Conservation (phyloP, 2,888 invertebrate genomes). For the Pyralis farinalis region DNA sequence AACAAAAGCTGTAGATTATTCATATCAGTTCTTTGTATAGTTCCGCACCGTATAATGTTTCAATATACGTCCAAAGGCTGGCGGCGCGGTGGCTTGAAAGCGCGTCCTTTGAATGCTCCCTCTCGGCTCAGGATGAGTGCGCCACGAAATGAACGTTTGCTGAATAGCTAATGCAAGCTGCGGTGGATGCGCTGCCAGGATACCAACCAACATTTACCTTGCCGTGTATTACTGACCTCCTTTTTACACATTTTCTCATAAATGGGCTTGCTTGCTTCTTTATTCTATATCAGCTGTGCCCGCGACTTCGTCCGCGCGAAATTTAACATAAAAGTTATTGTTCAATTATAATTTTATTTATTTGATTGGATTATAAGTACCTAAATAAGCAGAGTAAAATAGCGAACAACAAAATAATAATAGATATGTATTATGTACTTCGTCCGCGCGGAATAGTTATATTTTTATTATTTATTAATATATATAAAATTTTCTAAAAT, state of each 20-base stretch:
- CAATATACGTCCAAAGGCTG: conserved; percentile 8
- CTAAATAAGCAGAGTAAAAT: too few species aligned
- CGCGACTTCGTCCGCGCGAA: too few species aligned
- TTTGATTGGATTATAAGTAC: too few species aligned
- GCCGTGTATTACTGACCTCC: conserved; percentile 20
- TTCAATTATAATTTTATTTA: too few species aligned
- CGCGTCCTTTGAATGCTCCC: conserved; percentile 36
- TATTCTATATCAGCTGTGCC: too few species aligned
- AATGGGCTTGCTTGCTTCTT: too few species aligned
- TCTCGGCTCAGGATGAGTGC: conserved; percentile 39
- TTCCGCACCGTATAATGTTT: neutral
- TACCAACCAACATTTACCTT: conserved; percentile 13
- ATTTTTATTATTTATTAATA: too few species aligned
- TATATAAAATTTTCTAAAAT: too few species aligned
- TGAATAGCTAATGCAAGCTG: conserved; percentile 48
- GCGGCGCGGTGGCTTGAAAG: conserved; percentile 33
- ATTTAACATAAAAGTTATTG: too few species aligned
- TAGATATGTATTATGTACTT: too few species aligned
- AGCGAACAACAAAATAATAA: too few species aligned
- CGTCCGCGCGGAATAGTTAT: too few species aligned
- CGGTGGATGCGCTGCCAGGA: conserved; percentile 31
- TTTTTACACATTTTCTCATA: conserved; percentile 12
- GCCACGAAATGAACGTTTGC: conserved; percentile 32
- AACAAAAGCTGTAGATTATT: neutral
- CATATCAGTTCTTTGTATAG: neutral